phyloP scores from a whole-genome alignment of 1,140 invertebrate genomes.

The Drosophila neocordata region DNA sequence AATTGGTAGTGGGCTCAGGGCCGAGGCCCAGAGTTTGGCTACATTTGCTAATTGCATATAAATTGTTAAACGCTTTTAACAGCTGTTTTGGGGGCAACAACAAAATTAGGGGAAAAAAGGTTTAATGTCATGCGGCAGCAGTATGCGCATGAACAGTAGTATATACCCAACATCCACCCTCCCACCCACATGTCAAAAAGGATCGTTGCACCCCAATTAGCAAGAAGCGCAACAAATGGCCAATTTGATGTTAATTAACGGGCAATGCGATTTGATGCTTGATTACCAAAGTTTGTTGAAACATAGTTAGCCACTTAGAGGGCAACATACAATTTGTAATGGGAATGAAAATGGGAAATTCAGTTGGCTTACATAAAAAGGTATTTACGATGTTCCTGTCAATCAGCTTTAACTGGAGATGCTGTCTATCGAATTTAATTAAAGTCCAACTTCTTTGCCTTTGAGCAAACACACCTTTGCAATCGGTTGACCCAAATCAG shows the following conservation, averaged over 20 bases:
- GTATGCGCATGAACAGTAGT: background rate
- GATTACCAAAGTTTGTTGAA: slow-evolving; percentile 5
- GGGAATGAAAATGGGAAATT: background rate
- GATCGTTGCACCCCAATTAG: slow-evolving; percentile 44
- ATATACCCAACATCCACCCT: slow-evolving; percentile 11
- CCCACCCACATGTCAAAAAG: slow-evolving; percentile 21
- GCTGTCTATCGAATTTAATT: slow-evolving; percentile 22
- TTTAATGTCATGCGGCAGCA: slow-evolving; percentile 49
- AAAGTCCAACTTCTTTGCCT: background rate
- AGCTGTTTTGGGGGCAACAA: slow-evolving; percentile 39
- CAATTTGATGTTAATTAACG: slow-evolving; percentile 71
- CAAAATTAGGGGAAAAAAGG: slow-evolving; percentile 42
- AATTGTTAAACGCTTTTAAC: slow-evolving; percentile 65
- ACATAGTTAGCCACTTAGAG: background rate
- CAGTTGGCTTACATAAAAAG: background rate
- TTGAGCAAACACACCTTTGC: background rate
- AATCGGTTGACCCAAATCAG: slow-evolving; percentile 11
- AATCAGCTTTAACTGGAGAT: slow-evolving; percentile 1
- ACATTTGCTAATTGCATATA: slow-evolving; percentile 72
- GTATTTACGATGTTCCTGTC: background rate
- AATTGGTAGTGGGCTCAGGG: background rate
- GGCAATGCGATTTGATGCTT: slow-evolving; percentile 2
- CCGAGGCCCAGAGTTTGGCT: slow-evolving; percentile 12
- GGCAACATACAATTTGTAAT: background rate
- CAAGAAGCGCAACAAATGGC: slow-evolving; percentile 64